Evolutionary conservation across 2,888 invertebrate genomes (phyloP), one percentile per base, ranked within the genome.

Genomic region (Cantharis lateralis): DNA sequence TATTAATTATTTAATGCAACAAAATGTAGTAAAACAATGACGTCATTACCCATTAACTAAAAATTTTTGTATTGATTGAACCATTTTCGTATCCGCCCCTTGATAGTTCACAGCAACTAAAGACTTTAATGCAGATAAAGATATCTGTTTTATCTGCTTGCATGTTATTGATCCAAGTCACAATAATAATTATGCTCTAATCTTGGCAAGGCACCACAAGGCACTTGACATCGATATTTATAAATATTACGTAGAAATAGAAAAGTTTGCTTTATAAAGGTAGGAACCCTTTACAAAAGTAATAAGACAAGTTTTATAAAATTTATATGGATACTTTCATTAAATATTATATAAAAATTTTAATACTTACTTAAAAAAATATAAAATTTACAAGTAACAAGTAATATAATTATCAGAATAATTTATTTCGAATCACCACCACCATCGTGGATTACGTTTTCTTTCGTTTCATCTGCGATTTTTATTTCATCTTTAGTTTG

Each of bases 41-140:
- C 82, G 79, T 81, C 81, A 81, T 79, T 80, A 72, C 73, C 71
- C 64, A 66, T 75, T 80, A 81, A 80, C 77, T 77, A 79, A 81
- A 82, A 81, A 81, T 79, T 26, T 75, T 79, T 76, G 79, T 82
- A 82, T 82, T 82, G 82, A 82, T 82, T 82, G 80, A 76, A 80
- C 70, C 78, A 76, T 81, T 78, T 69, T 16, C 28, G 10, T 26
- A 18, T 16, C 70, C 73, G 48, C 72, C 72, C 72, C 63, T 15
- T 61, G 72, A 72, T 62, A n/a, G 16, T 10, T 24, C 13, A 66
- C 13, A 1, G n/a, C 20, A 66, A 66, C 64, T 66, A 66, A 24
- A 66, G 20, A 20, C n/a, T 7, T 20, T 20, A 2, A 9, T 63
- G 63, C 24, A n/a, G 64, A 15, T 13, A 20, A 7, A 64, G 64